Evolutionary conservation across 2,888 invertebrate species (phyloP), one percentile per base, ranked within the genome.

Genomic region (Lasius platythorax): DNA sequence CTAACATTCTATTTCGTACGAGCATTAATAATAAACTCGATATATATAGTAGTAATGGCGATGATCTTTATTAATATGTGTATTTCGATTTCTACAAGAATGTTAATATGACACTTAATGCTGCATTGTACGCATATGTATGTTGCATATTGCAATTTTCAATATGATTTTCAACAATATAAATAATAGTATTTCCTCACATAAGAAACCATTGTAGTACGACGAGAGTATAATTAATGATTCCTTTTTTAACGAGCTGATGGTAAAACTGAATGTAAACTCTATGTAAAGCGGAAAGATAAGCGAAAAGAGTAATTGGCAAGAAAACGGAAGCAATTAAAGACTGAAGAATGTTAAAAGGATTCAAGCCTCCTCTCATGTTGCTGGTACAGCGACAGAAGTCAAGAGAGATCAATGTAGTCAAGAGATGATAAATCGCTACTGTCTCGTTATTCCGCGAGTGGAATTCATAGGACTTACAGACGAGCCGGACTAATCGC

Each of bases 321-420:
- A 67, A 68, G 58, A 78, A 58, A 78, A 30, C 30, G 56, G 78
- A 68, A 78, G 58, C 78, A 78, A 78, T 78, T 78, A 78, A 68
- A 56, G 68, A 68, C n/a, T 43, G 43, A 15, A 68, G 58, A 68
- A 78, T 68, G 78, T 58, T 68, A 58, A 78, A 68, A 9, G 68
- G 30, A 43, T 78, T 33, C 56, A 30, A 33, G 68, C 18, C n/a
- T 56, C 28, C 30, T 30, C 67, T 61, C 28, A 40, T 56, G n/a
- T n/a, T 68, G 40, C n/a, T 53, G 76, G 28, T 53, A 53, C 66
- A 53, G 50, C 64, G 50, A 68, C 68, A 43, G 23, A 64, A 68
- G 68, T 56, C 68, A 78, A 78, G 78, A 68, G 68, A 78, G 68
- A 78, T 78, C 78, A 68, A 78, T 78, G 53, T 68, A 78, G 78